phyloP scores from a whole-genome alignment of 1,140 invertebrate species.

The Drosophila ogumai region DNA sequence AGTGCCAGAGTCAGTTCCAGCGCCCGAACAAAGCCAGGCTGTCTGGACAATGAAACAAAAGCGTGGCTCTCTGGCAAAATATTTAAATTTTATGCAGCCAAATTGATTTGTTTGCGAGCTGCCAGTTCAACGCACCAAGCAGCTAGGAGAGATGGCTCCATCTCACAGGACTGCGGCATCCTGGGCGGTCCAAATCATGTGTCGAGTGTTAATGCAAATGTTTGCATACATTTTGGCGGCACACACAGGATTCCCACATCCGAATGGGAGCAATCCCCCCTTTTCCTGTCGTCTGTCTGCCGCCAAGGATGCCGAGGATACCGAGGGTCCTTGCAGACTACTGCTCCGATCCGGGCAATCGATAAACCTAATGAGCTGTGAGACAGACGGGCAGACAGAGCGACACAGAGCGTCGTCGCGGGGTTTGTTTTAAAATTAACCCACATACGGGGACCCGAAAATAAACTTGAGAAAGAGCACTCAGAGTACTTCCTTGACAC shows the following conservation, averaged over 20 bases:
- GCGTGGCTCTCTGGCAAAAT: constrained; percentile 44
- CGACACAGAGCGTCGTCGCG: constrained; percentile 2
- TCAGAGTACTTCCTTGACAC: constrained; percentile 35
- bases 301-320: constrained; percentile 10
- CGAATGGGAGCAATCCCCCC: constrained; percentile 9
- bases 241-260: constrained; percentile 16
- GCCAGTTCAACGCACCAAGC: constrained; percentile 54
- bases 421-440: constrained; percentile 66
- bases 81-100: constrained; percentile 80
- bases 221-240: constrained; percentile 63
- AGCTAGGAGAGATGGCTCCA: neutral
- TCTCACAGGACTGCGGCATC: constrained; percentile 18
- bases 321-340: neutral
- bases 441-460: constrained; percentile 37
- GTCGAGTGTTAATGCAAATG: constrained; percentile 58
- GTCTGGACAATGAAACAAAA: constrained; percentile 67
- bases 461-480: constrained; percentile 45
- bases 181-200: constrained; percentile 20
- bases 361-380: constrained; percentile 76
- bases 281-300: constrained; percentile 23
- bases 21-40: constrained; percentile 40
- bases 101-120: constrained; percentile 68
- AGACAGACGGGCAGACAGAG: constrained; percentile 48
- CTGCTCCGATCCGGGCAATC: constrained; percentile 47
- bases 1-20: neutral